phyloP scores from a whole-genome alignment of 2,888 invertebrate genomes.

The Seira sanloemensis region DNA sequence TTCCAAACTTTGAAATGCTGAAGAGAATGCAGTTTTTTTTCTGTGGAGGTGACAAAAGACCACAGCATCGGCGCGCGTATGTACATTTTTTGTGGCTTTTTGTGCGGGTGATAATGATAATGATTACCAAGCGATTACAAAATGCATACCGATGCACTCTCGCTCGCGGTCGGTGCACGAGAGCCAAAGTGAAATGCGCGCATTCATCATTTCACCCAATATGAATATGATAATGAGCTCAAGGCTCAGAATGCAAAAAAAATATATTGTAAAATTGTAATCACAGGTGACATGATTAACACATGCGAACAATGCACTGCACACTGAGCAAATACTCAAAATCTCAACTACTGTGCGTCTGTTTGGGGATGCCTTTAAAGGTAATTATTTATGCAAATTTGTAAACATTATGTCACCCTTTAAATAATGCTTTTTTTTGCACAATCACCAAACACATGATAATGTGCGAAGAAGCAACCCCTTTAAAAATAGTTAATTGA shows the following conservation, averaged over 20 bases:
- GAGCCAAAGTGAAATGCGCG: too few species aligned
- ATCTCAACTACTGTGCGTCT: not conserved
- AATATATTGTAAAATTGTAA: constrained; percentile 1
- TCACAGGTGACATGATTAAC: constrained; percentile 48
- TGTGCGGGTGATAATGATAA: not conserved
- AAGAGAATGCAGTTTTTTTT: not conserved
- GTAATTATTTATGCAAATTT: not conserved
- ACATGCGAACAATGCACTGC: not conserved
- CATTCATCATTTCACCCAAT: too few species aligned
- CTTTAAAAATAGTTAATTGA: not conserved
- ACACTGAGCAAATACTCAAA: not conserved
- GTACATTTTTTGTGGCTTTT: not conserved
- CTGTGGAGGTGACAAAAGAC: not conserved
- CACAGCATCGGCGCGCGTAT: not conserved
- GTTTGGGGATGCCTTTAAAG: not conserved
- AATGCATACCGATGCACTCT: not conserved
- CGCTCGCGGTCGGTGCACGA: not conserved
- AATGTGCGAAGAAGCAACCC: not conserved
- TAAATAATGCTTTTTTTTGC: too few species aligned
- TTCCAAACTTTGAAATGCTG: too few species aligned
- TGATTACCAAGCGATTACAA: not conserved
- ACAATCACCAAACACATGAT: too few species aligned
- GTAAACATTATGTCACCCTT: too few species aligned
- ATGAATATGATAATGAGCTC: constrained; percentile 59
- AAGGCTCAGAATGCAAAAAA: constrained; percentile 32